phyloP scores from a whole-genome alignment of 2,797 vertebrate genomes.

The Falco biarmicus region DNA sequence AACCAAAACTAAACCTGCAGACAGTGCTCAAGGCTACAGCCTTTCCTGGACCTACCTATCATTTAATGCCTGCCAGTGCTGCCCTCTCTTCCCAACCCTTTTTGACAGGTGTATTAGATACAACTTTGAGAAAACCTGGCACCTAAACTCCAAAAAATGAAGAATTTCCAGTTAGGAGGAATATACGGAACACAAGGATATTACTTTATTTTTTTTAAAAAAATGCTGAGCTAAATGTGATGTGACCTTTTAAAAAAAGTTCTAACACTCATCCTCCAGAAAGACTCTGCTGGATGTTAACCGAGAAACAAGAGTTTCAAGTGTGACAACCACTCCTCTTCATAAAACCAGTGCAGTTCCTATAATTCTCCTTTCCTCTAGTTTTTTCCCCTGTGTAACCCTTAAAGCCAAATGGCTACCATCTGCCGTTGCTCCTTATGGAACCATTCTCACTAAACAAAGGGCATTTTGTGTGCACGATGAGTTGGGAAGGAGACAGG shows the following conservation, averaged over 20 bases:
- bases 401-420: not conserved
- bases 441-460: constrained; percentile 20
- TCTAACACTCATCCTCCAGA: not conserved
- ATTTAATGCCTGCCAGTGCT: not conserved
- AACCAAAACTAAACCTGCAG: not conserved
- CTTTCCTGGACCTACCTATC: not conserved
- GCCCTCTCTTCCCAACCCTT: not conserved
- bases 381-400: not conserved
- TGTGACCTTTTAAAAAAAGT: not conserved
- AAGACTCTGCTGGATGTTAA: not conserved
- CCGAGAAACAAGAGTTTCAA: not conserved
- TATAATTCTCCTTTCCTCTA: not conserved
- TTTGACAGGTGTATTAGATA: not conserved
- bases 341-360: not conserved
- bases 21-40: not conserved
- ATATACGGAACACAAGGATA: not conserved
- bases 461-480: not conserved
- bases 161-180: not conserved
- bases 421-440: not conserved
- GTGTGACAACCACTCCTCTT: not conserved
- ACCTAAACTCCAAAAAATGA: not conserved
- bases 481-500: not conserved
- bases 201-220: not conserved
- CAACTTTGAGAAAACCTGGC: not conserved
- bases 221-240: not conserved